Evolutionary conservation across 2,888 invertebrate genomes (phyloP).

Genomic region (Zygaena filipendulae): DNA sequence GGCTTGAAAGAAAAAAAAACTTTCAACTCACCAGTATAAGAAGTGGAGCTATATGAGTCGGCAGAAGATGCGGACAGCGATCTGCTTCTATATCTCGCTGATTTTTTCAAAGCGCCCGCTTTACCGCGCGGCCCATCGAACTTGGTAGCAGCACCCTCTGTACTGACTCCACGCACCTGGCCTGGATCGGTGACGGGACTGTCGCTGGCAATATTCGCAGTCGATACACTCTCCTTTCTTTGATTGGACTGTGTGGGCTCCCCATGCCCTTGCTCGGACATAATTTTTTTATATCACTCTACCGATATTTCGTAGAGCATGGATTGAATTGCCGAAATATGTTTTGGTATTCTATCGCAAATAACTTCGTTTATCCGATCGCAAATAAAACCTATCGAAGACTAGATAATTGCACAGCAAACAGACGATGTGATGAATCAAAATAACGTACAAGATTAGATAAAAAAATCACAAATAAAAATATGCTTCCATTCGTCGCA

Average conservation of each 20-base stretch:
- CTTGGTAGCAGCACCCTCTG: constrained; percentile 46
- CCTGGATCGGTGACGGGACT: constrained; percentile 83
- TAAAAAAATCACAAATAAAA: no score
- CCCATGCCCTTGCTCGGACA: constrained; percentile 47
- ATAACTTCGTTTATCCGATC: no score
- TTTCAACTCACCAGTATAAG: constrained; percentile 72
- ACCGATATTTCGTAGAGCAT: constrained; percentile 1
- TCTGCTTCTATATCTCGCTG: constrained; percentile 88
- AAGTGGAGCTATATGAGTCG: constrained; percentile 92
- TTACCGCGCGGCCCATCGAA: constrained; percentile 57
- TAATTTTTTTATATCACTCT: constrained; percentile 20
- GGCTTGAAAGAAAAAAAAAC: no score
- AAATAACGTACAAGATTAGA: no score
- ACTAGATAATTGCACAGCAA: no score
- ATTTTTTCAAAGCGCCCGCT: constrained; percentile 86
- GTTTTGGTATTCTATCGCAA: no score
- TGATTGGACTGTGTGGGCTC: constrained; percentile 32
- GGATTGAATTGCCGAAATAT: no score
- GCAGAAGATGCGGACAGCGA: constrained; percentile 94
- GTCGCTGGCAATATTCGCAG: constrained; percentile 71
- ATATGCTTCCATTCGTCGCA: no score
- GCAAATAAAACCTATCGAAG: no score
- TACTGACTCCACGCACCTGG: constrained; percentile 56
- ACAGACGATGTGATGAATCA: no score
- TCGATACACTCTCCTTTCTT: constrained; percentile 49